Percentiles rank a stretch among this genome's conserved stretches.
Conservation (phyloP, 2,797 vertebrate species). For the Morelia viridis region DNA sequence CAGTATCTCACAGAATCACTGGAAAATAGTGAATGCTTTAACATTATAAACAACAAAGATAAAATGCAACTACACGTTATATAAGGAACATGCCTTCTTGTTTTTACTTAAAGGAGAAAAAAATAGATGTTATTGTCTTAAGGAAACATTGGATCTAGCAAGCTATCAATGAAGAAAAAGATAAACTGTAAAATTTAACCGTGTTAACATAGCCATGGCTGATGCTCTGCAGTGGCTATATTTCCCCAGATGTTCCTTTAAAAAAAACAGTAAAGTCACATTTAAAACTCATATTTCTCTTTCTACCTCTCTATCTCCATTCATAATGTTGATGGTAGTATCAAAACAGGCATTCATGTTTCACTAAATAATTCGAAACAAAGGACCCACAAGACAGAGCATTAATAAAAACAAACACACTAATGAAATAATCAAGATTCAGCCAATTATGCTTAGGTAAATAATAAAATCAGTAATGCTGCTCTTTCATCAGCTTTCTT, state of each 20-base stretch:
- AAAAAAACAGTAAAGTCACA: background rate
- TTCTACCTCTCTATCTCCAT: background rate
- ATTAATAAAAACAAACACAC: conserved; percentile 3
- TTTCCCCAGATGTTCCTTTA: background rate
- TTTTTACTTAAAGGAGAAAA: background rate
- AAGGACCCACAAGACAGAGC: background rate
- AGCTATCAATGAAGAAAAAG: background rate
- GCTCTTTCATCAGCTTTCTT: background rate
- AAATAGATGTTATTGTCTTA: background rate
- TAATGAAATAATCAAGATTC: background rate
- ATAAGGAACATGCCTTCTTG: background rate
- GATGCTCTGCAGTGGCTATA: background rate
- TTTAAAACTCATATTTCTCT: background rate
- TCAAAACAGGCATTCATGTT: background rate
- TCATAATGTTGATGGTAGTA: background rate
- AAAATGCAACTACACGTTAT: background rate
- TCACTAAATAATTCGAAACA: background rate
- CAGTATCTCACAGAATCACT: background rate
- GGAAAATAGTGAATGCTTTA: background rate
- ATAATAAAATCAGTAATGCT: conserved; percentile 6
- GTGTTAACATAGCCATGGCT: background rate
- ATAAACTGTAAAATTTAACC: background rate
- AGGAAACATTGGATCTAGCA: background rate
- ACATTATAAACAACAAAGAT: conserved; percentile 9
- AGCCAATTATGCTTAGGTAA: conserved; percentile 9